Conservation (phyloP, 2,113 vertebrate genomes). For the Rhea americana region DNA sequence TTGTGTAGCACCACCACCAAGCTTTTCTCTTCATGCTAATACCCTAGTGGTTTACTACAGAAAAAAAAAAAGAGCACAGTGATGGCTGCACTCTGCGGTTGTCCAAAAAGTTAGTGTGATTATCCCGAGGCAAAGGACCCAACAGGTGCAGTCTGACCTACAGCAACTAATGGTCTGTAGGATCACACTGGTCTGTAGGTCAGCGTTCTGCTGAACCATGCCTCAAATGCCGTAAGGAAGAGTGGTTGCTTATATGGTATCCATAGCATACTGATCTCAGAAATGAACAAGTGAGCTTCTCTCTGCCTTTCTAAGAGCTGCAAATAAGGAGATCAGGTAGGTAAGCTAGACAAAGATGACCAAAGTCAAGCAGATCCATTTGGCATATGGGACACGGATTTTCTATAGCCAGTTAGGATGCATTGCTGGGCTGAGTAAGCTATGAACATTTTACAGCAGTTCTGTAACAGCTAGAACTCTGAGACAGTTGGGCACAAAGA, state of each 20-base stretch:
- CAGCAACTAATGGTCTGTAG: background rate
- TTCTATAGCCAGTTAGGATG: background rate
- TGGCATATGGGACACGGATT: background rate
- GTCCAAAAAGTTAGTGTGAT: background rate
- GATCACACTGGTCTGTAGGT: fast-evolving
- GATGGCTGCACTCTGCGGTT: background rate
- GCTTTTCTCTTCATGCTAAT: background rate
- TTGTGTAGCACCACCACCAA: fast-evolving
- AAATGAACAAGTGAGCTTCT: background rate
- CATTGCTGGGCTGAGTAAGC: background rate
- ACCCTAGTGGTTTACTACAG: background rate
- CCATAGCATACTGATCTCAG: background rate
- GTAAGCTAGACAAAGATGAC: background rate
- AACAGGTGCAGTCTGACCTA: background rate
- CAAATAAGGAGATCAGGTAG: background rate
- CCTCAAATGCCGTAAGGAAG: background rate
- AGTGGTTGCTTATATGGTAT: background rate
- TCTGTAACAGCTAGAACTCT: background rate
- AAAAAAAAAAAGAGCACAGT: background rate
- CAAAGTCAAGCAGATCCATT: background rate
- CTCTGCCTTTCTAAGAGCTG: background rate
- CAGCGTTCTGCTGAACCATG: background rate
- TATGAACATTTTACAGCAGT: background rate
- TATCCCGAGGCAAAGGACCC: background rate
- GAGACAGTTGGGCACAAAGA: background rate